These are phyloP conservation scores for Oceanites oceanicus DNA, from an alignment of 2,113 vertebrate species.

Conservation along the genomic window DNA sequence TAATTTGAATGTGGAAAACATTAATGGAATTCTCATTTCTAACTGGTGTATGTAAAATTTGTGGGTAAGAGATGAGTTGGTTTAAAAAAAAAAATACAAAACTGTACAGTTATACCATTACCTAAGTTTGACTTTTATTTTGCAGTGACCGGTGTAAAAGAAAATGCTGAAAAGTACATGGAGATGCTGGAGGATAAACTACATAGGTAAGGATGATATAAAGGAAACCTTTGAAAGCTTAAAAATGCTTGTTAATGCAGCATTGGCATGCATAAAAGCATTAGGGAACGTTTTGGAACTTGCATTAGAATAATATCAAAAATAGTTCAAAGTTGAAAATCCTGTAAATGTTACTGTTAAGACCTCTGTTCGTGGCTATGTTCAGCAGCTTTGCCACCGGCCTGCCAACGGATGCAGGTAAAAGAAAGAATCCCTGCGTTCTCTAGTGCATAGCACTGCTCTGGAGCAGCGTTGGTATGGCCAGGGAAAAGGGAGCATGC, in stretches of 20 bases:
- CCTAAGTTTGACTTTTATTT: slow-evolving; percentile 18
- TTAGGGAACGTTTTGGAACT: not conserved
- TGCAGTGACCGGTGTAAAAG: slow-evolving; percentile 81
- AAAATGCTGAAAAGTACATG: slow-evolving; percentile 78
- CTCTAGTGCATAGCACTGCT: not conserved
- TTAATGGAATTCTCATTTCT: not conserved
- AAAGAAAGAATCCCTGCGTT: not conserved
- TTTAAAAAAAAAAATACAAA: not conserved
- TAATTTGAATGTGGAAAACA: not conserved
- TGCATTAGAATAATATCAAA: not conserved
- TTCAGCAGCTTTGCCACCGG: not conserved
- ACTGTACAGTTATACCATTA: not conserved
- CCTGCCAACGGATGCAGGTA: not conserved
- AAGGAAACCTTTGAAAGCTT: not conserved
- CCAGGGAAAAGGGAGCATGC: fast-evolving
- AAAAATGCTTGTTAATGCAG: not conserved
- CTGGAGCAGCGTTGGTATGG: not conserved
- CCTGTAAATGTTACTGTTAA: fast-evolving
- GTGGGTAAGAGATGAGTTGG: not conserved
- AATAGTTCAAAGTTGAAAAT: not conserved
- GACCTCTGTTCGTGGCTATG: not conserved
- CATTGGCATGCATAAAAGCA: not conserved
- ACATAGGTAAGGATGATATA: slow-evolving; percentile 74
- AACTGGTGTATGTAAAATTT: not conserved
- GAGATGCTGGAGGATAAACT: slow-evolving; percentile 81